Evolutionary conservation across 2,113 vertebrate genomes (phyloP), one percentile per base, ranked within the genome.

Genomic region (Festucalex cinctus): DNA sequence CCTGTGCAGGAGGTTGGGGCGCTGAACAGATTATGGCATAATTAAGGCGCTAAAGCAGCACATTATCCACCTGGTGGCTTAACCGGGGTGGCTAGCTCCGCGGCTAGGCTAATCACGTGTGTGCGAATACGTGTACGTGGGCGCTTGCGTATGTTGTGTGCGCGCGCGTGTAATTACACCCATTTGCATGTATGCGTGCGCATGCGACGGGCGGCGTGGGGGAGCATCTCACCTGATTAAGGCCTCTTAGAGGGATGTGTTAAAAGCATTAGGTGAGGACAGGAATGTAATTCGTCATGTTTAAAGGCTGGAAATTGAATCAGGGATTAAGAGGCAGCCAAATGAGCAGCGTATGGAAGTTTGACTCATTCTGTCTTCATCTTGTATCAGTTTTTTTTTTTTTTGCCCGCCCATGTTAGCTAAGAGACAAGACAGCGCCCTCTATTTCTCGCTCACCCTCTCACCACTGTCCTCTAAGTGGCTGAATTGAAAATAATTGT

Each of bases 61-160:
- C 96, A 97, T 98, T 96, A 97, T 97, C 95, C 96, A 98, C 96
- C 95, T 98, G 96, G 96, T 96, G 96, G 94, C 93, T 94, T 94
- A 87, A 83, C 82, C 71, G 46, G 66, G 93, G 94, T 91, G 91
- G 94, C 80, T 88, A 89, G 82, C 83, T 65, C 78, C 91, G 91
- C 92, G 91, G 85, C 65, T 87, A 87, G 93, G 92, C 94, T 96
- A 97, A 98, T 98, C 94, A 94, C 93, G 36, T n/a, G 36, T 60
- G 58, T 58, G n/a, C 41, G 53, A 32, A 63, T 48, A 68, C 44
- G 51, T 49, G 73, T 61, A 70, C 61, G 59, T 70, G 43, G 26
- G 63, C 49, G 49, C 90, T 90, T 93, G 93, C 93, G 32, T 65
- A 49, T 65, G 64, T 74, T 3, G n/a, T 65, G 48, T 37, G 49